Base-by-base conservation (phyloP, 2,888 invertebrate species). In the Apomyelois bistriatella region DNA sequence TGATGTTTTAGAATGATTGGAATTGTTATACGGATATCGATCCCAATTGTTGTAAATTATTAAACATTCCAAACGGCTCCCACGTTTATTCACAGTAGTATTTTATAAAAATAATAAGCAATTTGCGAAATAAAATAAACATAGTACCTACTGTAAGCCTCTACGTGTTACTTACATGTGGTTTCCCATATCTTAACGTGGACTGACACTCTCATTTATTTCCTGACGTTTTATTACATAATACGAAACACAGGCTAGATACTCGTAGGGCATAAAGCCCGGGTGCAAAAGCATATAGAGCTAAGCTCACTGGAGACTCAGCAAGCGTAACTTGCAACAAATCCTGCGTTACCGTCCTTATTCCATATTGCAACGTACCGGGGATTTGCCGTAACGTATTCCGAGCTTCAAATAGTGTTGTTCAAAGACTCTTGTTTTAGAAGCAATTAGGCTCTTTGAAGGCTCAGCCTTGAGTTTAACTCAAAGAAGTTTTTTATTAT, bases 321-420 rank as follows among this genome's bases (percentile, higher is more conserved):
- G 68, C 68, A 71, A 79, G 71, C 78, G 77, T 74, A 80, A 76
- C 80, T 79, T 70, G 75, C 73, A 74, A 76, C 79, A 71, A 83
- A 87, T 84, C 79, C 83, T 64, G 67, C 80, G 74, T 81, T 81
- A 72, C 74, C 75, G 74, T 78, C 79, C 73, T 76, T 72, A 76
- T 79, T 74, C 72, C 73, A 70, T 77, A 81, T 74, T 81, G 82
- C 75, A 79, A 65, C 67, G 70, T 74, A 72, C 67, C 64, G 67
- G 65, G 73, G 75, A 79, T 82, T 72, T 70, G 65, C 70, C 67
- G 72, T 73, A 79, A 77, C 79, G 76, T 82, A 84, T 82, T 80
- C 81, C 66, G 72, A 68, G 73, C 77, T 76, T 68, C 68, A 38
- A 15, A 16, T 40, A 40, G 40, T 40, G 62, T 62, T 66, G 62